phyloP scores from a whole-genome alignment of 2,113 vertebrate genomes.

The Macheiramphus alcinus region DNA sequence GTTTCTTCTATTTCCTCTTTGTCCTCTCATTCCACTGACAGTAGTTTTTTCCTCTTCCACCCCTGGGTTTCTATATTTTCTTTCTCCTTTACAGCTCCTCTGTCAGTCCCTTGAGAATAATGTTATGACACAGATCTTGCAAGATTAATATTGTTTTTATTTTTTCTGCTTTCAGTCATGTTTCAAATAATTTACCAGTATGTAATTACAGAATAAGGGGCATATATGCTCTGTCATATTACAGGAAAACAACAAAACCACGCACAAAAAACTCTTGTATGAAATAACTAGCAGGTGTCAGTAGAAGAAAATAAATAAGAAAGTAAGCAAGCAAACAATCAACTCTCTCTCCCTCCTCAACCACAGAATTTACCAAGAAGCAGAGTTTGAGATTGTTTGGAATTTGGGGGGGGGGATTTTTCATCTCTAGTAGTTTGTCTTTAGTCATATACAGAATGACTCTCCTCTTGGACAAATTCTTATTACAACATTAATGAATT shows the following conservation, averaged over 20 bases:
- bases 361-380: not conserved
- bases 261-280: not conserved
- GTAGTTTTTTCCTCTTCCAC: not conserved
- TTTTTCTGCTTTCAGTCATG: not conserved
- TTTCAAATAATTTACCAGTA: not conserved
- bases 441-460: not conserved
- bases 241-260: not conserved
- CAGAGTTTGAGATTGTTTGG: not conserved
- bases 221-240: not conserved
- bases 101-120: not conserved
- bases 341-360: not conserved
- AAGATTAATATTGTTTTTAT: not conserved
- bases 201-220: not conserved
- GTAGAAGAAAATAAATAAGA: not conserved
- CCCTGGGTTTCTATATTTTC: not conserved
- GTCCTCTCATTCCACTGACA: not conserved
- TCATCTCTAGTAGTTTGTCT: not conserved
- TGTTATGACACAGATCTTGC: not conserved
- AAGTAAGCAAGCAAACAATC: fast-evolving
- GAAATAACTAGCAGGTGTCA: not conserved
- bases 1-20: not conserved
- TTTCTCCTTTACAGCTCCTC: not conserved
- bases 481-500: not conserved
- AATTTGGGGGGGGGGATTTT: not conserved
- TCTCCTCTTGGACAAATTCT: not conserved